phyloP scores from a whole-genome alignment of 2,113 vertebrate genomes.

The Glareola pratincola region DNA sequence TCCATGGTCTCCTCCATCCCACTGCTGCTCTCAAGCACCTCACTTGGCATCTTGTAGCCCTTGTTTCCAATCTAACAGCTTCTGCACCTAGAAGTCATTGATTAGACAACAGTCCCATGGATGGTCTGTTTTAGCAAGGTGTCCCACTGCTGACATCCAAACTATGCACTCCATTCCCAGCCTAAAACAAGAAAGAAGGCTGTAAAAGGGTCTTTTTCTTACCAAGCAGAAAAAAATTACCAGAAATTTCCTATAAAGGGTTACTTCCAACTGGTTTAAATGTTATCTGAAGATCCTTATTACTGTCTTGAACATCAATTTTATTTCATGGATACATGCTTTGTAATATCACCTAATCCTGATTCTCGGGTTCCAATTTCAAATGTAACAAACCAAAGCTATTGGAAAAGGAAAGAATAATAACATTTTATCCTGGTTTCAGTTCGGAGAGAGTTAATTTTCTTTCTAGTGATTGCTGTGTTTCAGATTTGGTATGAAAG shows the following conservation, averaged over 20 bases:
- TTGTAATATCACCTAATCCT: background rate
- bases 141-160: background rate
- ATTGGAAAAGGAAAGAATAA: background rate
- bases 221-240: background rate
- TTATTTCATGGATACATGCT: background rate
- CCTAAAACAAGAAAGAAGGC: conserved; percentile 38
- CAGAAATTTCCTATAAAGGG: background rate
- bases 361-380: background rate
- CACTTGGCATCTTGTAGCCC: conserved; percentile 40
- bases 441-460: background rate
- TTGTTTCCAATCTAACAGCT: background rate
- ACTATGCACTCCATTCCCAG: background rate
- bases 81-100: conserved; percentile 9
- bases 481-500: background rate
- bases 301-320: background rate
- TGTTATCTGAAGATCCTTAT: background rate
- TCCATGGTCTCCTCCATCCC: conserved; percentile 56
- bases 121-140: background rate
- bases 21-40: conserved; percentile 36
- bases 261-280: conserved; percentile 2
- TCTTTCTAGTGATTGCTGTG: background rate
- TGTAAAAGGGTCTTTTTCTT: background rate
- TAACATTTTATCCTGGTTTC: background rate
- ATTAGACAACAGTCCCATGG: background rate
- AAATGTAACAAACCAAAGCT: background rate